Evolutionary conservation across 2,888 invertebrate species (phyloP), one percentile per base, ranked within the genome.

Genomic region (Stenchaetothrips biformis): DNA sequence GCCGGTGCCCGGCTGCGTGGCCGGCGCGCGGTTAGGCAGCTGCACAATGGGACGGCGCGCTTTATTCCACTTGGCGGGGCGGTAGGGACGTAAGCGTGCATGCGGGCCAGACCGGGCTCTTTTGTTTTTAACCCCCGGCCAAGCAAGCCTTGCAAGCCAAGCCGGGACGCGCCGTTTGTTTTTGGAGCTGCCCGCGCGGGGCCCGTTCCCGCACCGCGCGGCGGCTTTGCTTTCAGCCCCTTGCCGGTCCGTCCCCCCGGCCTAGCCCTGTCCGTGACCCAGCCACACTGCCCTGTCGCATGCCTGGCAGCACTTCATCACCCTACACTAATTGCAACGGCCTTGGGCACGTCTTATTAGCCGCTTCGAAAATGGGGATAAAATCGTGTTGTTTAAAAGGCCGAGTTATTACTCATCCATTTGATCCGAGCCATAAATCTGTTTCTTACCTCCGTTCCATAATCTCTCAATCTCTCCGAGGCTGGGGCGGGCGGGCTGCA

Each of bases 391-490:
- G 67, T 74, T 74, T 21, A 59, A 59, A 59, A 59, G 9, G 18
- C 59, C 25, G 25, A 74, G 67, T 74, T 74, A 74, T 74, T 74
- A 74, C 67, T 74, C 67, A 74, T 74, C 67, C 25, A 74, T 74
- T 74, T 74, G 67, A 74, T 74, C 11, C 67, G 67, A 25, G 25
- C 25, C 25, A 74, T 74, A 74, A 74, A 74, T 74, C 67, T 74
- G 67, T 74, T 74, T 74, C 67, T 74, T 74, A 74, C 67, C 67
- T 74, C 25, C 18, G 59, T 59, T 18, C 59, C 59, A 8, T 74
- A 74, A 74, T 74, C 67, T 74, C 67, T 74, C 67, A 74, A 74
- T 74, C 67, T 74, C 59, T 6, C 59, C 59, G 59, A 59, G 16
- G 18, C 13, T 16, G 59, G 59, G 59, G 2, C 53, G 53, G 53